Evolutionary conservation across 2,888 invertebrate genomes (phyloP).

Genomic region (Orthonychiurus folsomi): DNA sequence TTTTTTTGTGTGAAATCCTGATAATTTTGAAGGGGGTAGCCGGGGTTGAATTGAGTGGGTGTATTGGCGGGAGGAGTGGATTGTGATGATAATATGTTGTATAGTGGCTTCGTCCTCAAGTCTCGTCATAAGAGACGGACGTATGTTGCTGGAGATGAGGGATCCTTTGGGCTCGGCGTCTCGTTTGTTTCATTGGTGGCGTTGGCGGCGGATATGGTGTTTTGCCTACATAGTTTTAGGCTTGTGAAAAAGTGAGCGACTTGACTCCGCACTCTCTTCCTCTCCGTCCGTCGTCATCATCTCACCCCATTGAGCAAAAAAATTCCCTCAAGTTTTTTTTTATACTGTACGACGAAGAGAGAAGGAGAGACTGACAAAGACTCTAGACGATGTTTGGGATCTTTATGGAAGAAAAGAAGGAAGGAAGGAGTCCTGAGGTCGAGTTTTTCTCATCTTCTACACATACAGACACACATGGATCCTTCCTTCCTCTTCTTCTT

Average conservation of each 20-base stretch:
- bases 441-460: background rate
- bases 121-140: background rate
- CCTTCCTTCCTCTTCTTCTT: background rate
- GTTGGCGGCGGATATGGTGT: no score
- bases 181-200: no score
- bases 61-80: background rate
- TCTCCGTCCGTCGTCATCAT: slow-evolving; percentile 16
- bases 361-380: background rate
- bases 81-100: background rate
- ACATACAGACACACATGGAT: background rate
- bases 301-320: slow-evolving; percentile 20
- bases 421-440: slow-evolving; percentile 1
- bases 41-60: background rate
- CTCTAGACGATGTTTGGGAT: no score
- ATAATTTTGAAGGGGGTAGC: no score
- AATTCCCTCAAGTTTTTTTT: background rate
- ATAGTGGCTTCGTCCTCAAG: background rate
- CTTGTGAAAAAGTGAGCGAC: slow-evolving; percentile 10
- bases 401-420: no score
- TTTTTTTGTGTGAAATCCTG: no score
- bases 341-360: no score
- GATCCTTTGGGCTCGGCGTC: background rate
- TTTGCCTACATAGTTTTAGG: slow-evolving; percentile 11
- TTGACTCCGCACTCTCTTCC: slow-evolving; percentile 17
- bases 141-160: background rate